Evolutionary conservation across 1,140 invertebrate genomes (phyloP).

Genomic region (Macrosteles quadrilineatus): DNA sequence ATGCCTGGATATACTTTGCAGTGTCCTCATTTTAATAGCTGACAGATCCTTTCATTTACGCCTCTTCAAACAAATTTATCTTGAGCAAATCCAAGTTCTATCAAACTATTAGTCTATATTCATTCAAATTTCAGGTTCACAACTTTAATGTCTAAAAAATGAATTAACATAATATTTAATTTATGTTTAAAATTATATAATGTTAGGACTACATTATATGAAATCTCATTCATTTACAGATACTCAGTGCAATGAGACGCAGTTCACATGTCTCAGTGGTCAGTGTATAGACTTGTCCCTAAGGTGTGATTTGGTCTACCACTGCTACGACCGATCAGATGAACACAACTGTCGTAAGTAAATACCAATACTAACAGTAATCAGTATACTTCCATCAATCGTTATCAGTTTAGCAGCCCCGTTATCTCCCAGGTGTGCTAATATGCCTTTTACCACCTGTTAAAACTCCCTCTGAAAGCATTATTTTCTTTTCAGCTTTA

Average conservation of each 20-base stretch:
- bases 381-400: not conserved
- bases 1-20: too few species aligned
- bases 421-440: not conserved
- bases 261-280: slow-evolving; percentile 48
- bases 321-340: slow-evolving; percentile 54
- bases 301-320: slow-evolving; percentile 47
- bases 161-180: too few species aligned
- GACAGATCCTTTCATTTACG: too few species aligned
- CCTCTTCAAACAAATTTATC: too few species aligned
- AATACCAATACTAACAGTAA: not conserved
- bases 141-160: too few species aligned
- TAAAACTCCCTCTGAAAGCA: not conserved
- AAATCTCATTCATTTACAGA: too few species aligned
- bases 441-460: not conserved
- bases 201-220: too few species aligned
- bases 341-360: slow-evolving; percentile 50
- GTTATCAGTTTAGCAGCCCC: not conserved
- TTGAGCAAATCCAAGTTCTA: too few species aligned
- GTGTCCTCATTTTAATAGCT: too few species aligned
- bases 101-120: too few species aligned
- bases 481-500: not conserved
- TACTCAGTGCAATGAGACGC: slow-evolving; percentile 4
- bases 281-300: slow-evolving; percentile 48
- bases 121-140: too few species aligned
- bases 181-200: too few species aligned